Evolutionary conservation across 2,888 invertebrate genomes (phyloP).

Genomic region (Brenthis hecate): DNA sequence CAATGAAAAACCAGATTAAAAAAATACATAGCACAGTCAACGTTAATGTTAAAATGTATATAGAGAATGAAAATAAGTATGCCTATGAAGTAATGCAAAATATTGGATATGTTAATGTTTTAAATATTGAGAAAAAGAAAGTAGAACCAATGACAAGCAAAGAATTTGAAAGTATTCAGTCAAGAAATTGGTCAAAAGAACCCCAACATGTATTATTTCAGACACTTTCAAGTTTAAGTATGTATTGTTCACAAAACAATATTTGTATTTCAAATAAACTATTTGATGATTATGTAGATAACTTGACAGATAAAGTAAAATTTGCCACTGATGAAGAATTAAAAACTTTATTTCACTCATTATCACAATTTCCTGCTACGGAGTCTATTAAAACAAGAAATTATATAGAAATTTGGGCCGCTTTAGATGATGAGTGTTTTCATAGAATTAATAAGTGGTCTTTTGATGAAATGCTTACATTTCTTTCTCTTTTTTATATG

Average conservation of each 20-base stretch:
- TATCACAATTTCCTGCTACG: conserved; percentile 79
- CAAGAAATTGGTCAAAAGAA: conserved; percentile 57
- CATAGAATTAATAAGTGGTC: conserved; percentile 73
- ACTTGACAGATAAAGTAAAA: conserved; percentile 76
- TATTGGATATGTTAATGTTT: conserved; percentile 58
- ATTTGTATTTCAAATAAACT: conserved; percentile 62
- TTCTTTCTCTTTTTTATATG: conserved; percentile 85
- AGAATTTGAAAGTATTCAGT: conserved; percentile 51
- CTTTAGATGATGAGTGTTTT: conserved; percentile 85
- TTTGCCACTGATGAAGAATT: conserved; percentile 83
- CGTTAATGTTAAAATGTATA: conserved; percentile 57
- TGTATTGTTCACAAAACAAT: conserved; percentile 58
- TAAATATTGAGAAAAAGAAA: conserved; percentile 41
- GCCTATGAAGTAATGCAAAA: conserved; percentile 68
- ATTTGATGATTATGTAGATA: conserved; percentile 69
- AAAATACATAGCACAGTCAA: conserved; percentile 49
- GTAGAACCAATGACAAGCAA: conserved; percentile 43
- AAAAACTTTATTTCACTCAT: conserved; percentile 71
- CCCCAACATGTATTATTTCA: conserved; percentile 55
- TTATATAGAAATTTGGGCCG: conserved; percentile 85
- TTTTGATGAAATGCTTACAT: conserved; percentile 77
- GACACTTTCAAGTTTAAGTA: conserved; percentile 58
- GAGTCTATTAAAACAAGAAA: conserved; percentile 79
- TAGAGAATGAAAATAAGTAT: conserved; percentile 70
- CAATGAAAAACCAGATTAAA: conserved; percentile 2